A percentile compares a stretch with the other conserved stretches of the same genome.
These are phyloP conservation scores for Brachypterus glaber DNA, from an alignment of 2,888 invertebrate species.

Conservation along the genomic window DNA sequence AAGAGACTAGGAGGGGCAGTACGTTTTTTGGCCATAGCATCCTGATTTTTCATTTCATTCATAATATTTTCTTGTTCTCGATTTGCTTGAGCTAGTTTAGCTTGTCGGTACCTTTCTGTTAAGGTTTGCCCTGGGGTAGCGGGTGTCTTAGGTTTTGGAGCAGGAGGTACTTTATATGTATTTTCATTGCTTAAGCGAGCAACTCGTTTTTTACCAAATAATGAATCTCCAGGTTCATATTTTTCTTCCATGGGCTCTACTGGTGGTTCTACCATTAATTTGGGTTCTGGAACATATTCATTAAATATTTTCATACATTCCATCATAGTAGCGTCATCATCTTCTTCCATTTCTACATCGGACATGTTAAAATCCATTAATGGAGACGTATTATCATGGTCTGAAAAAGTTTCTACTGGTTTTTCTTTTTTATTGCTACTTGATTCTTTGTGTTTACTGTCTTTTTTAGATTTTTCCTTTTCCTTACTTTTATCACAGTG, in stretches of 20 bases:
- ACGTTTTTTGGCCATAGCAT: constrained; percentile 19
- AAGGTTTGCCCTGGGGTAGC: constrained; percentile 45
- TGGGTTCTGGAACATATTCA: constrained; percentile 52
- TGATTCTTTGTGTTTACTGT: constrained; percentile 12
- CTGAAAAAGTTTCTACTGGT: too few relatives aligned
- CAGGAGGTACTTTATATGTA: constrained; percentile 42
- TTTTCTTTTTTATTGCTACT: constrained; percentile 5
- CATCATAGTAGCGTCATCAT: constrained; percentile 50
- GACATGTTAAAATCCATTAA: too few relatives aligned
- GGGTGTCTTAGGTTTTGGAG: constrained; percentile 43
- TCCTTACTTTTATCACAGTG: constrained; percentile 32
- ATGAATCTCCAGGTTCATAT: constrained; percentile 14
- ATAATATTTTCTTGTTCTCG: constrained; percentile 36
- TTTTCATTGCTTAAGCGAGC: constrained; percentile 57
- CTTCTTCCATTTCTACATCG: constrained; percentile 35
- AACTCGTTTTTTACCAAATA: constrained; percentile 54
- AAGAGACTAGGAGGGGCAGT: constrained; percentile 23
- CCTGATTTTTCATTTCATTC: constrained; percentile 33
- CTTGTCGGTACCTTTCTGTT: constrained; percentile 43
- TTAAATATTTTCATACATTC: constrained; percentile 84
- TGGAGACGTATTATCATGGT: constrained; percentile 16
- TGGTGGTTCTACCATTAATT: background rate
- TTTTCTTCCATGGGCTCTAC: background rate
- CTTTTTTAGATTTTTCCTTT: constrained; percentile 21
- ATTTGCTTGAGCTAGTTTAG: constrained; percentile 31